Conservation (phyloP, 2,888 invertebrate genomes). For the Chrysolina americana region DNA sequence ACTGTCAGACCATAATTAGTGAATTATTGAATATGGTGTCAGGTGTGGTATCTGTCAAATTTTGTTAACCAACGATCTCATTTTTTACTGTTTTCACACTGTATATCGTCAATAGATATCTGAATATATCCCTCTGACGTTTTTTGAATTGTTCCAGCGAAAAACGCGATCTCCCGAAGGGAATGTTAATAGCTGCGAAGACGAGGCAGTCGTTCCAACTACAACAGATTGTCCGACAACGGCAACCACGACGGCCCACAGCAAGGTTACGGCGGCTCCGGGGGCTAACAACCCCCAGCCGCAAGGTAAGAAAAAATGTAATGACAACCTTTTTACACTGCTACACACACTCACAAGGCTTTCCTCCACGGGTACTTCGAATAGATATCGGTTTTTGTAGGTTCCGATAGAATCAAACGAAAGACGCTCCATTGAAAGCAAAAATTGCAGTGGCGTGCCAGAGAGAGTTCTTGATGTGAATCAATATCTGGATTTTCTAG, state of each 20-base stretch:
- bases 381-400: not conserved
- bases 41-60: too few relatives aligned
- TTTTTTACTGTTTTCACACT: too few relatives aligned
- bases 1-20: too few relatives aligned
- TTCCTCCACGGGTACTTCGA: not conserved
- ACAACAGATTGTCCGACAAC: slow-evolving; percentile 68
- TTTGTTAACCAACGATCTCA: too few relatives aligned
- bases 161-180: slow-evolving; percentile 77
- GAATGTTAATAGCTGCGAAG: slow-evolving; percentile 74
- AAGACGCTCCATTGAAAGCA: too few relatives aligned
- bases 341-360: slow-evolving; percentile 16
- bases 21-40: too few relatives aligned
- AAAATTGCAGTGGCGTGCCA: too few relatives aligned
- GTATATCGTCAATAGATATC: too few relatives aligned
- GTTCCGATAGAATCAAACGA: not conserved
- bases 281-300: slow-evolving; percentile 81
- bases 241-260: slow-evolving; percentile 84
- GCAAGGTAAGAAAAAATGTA: slow-evolving; percentile 70
- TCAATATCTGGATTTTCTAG: too few relatives aligned
- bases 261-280: slow-evolving; percentile 86
- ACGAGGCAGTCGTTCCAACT: slow-evolving; percentile 58
- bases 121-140: not conserved
- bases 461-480: too few relatives aligned
- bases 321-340: slow-evolving; percentile 52
- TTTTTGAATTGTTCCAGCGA: slow-evolving; percentile 69